These are phyloP conservation scores for Morpho deidamia DNA, from an alignment of 2,888 invertebrate genomes.

Conservation along the genomic window DNA sequence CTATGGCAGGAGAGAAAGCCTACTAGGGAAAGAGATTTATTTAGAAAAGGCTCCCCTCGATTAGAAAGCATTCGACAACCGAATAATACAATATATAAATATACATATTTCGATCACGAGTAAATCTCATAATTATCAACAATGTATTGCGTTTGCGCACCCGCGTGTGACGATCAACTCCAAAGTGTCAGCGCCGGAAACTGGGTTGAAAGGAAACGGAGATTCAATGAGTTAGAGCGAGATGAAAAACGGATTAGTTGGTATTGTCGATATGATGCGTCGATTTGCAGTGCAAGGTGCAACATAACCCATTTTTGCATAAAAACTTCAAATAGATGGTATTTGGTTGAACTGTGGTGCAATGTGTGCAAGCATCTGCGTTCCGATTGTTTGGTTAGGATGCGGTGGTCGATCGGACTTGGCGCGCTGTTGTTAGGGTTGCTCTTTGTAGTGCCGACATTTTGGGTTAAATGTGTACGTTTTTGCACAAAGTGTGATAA, in stretches of 20 bases:
- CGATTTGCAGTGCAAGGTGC: conserved; percentile 65
- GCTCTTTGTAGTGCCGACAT: conserved; percentile 46
- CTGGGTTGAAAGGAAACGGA: conserved; percentile 45
- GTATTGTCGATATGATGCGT: conserved; percentile 56
- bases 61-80: too few relatives aligned
- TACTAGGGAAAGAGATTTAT: too few relatives aligned
- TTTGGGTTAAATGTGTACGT: conserved; percentile 29
- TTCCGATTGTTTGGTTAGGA: conserved; percentile 66
- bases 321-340: conserved; percentile 44
- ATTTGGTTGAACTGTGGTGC: conserved; percentile 40
- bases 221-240: conserved; percentile 38
- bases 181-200: conserved; percentile 66
- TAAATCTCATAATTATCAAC: conserved; percentile 35
- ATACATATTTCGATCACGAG: conserved; percentile 23
- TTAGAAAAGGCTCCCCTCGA: too few relatives aligned
- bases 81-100: background rate
- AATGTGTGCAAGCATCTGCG: conserved; percentile 67
- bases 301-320: conserved; percentile 68
- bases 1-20: too few relatives aligned
- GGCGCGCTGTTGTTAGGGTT: conserved; percentile 49
- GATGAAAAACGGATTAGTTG: conserved; percentile 51
- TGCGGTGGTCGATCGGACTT: conserved; percentile 40
- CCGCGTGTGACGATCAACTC: conserved; percentile 71
- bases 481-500: conserved; percentile 28
- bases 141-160: conserved; percentile 64